A percentile compares a stretch with the other conserved stretches of the same genome.
Evolutionary conservation across 2,797 vertebrate genomes (phyloP).

Genomic region (Euphonia xanthogaster): DNA sequence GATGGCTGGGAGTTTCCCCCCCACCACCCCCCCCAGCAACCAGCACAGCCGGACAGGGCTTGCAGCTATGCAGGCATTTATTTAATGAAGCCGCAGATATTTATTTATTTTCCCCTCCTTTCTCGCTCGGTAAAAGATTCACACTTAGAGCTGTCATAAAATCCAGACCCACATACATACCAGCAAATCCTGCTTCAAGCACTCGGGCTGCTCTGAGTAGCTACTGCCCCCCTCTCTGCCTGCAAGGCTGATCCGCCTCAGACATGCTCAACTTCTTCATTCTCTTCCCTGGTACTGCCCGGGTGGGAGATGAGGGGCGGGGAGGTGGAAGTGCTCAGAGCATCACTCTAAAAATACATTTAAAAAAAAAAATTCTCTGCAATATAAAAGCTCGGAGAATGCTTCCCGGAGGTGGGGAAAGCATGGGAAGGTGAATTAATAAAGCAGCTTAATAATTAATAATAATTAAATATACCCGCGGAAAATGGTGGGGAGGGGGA

Average conservation of each 20-base stretch:
- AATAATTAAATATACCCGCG: neutral
- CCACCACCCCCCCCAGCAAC: neutral
- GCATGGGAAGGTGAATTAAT: conserved; percentile 43
- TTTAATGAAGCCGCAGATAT: neutral
- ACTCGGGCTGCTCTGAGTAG: conserved; percentile 36
- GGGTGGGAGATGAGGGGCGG: neutral
- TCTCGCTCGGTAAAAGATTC: neutral
- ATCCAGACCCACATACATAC: conserved; percentile 37
- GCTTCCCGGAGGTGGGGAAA: conserved; percentile 54
- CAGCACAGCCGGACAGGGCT: neutral
- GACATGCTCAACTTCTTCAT: conserved; percentile 62
- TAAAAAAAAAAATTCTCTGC: neutral
- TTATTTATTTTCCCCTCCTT: neutral
- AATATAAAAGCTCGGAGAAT: conserved; percentile 26
- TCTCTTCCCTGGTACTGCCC: conserved; percentile 36
- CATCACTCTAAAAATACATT: conserved; percentile 32
- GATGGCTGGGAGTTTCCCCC: neutral
- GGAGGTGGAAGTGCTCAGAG: neutral
- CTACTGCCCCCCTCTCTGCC: conserved; percentile 48
- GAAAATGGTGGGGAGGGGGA: neutral
- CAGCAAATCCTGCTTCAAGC: conserved; percentile 32
- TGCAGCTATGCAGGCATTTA: neutral
- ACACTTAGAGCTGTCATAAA: conserved; percentile 9
- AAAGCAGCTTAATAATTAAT: neutral
- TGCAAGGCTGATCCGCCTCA: conserved; percentile 57